These are phyloP conservation scores for Zoanthus sansibaricus DNA, from an alignment of 92 coral and sea anemone species.

Conservation along the genomic window DNA sequence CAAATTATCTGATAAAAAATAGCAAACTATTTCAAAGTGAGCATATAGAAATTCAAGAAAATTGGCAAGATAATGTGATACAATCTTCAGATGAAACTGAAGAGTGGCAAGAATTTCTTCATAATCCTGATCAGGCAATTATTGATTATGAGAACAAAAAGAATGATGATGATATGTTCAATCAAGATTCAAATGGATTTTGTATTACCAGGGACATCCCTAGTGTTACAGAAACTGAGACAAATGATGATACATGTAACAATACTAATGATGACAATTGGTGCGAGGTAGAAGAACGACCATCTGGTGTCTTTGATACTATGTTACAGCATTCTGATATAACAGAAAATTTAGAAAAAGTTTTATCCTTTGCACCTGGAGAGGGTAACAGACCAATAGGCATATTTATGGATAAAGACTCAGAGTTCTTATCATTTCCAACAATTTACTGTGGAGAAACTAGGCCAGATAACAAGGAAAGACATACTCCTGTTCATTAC, in stretches of 20 bases:
- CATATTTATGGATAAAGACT: not conserved
- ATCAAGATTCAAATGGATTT: not conserved
- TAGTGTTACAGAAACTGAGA: not conserved
- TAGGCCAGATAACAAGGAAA: not conserved
- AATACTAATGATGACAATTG: not conserved
- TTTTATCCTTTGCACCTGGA: not conserved
- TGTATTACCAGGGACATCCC: not conserved
- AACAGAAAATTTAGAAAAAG: not conserved
- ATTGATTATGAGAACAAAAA: not conserved
- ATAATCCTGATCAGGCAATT: not conserved
- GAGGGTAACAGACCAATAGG: not conserved
- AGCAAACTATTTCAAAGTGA: conserved; percentile 15
- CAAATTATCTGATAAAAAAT: conserved; percentile 10
- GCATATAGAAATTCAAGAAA: conserved; percentile 11
- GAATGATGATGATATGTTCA: not conserved
- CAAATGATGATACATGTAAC: not conserved
- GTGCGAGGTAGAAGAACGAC: not conserved
- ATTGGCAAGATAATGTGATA: conserved; percentile 10
- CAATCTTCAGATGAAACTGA: conserved; percentile 16
- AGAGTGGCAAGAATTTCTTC: not conserved
- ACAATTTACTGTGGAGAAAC: not conserved
- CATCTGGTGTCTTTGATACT: not conserved
- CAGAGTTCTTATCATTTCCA: not conserved
- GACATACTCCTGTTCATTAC: not conserved
- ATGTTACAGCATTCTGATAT: not conserved